Conservation (phyloP, 1,140 invertebrate species). For the Mylabris phalerata region DNA sequence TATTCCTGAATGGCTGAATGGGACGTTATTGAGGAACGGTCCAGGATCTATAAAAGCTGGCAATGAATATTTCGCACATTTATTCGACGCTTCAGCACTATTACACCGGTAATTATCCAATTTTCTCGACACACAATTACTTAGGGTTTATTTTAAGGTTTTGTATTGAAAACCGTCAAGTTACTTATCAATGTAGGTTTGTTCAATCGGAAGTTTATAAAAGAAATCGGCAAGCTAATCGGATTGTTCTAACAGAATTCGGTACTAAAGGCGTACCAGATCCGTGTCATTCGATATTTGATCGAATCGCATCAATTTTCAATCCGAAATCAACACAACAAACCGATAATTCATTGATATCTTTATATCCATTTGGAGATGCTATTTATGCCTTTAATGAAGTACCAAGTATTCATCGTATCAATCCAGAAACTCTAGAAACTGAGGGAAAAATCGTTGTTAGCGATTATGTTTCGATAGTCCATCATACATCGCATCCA, state of each 20-base stretch:
- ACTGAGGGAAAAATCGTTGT: slow-evolving; percentile 62
- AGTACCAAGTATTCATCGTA: slow-evolving; percentile 68
- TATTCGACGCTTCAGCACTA: slow-evolving; percentile 82
- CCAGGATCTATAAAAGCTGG: slow-evolving; percentile 77
- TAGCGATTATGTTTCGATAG: slow-evolving; percentile 60
- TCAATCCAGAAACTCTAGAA: slow-evolving; percentile 60
- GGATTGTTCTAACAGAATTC: slow-evolving; percentile 80
- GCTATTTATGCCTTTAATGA: slow-evolving; percentile 79
- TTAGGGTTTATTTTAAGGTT: slow-evolving; percentile 49
- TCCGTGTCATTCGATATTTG: slow-evolving; percentile 73
- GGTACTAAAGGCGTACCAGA: slow-evolving; percentile 69
- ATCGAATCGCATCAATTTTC: too few species aligned
- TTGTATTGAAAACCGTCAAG: slow-evolving; percentile 59
- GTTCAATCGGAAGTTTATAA: slow-evolving; percentile 67
- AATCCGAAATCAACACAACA: too few species aligned
- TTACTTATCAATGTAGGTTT: slow-evolving; percentile 76
- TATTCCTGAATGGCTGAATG: slow-evolving; percentile 73
- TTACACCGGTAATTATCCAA: slow-evolving; percentile 58
- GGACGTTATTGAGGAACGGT: slow-evolving; percentile 74
- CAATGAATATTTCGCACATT: slow-evolving; percentile 64
- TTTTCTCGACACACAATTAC: neutral
- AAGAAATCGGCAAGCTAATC: slow-evolving; percentile 63
- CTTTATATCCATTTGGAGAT: slow-evolving; percentile 80
- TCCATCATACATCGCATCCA: slow-evolving; percentile 82
- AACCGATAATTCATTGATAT: slow-evolving; percentile 79